These are phyloP conservation scores for Caenorhabditis wallacei DNA, from an alignment of 2,888 invertebrate genomes.

Conservation along the genomic window DNA sequence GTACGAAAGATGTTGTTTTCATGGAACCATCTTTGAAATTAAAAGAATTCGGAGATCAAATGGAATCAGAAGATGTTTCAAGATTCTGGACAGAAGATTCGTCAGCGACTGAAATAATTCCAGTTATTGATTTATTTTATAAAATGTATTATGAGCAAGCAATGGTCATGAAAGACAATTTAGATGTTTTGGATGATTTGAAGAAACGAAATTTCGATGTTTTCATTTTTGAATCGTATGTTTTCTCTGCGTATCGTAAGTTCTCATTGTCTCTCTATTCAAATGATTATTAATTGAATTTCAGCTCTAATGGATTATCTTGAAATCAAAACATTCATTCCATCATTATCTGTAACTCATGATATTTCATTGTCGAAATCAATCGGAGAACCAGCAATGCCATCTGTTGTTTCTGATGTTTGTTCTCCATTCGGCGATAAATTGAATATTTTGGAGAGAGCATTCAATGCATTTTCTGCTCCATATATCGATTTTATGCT, in stretches of 20 bases:
- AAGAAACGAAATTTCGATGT: conserved; percentile 44
- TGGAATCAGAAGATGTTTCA: conserved; percentile 18
- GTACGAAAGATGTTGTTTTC: conserved; percentile 40
- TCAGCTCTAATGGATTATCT: conserved; percentile 47
- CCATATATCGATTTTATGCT: conserved; percentile 8
- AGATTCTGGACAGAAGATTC: conserved; percentile 41
- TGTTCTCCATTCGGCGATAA: conserved; percentile 30
- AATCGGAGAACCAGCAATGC: conserved; percentile 49
- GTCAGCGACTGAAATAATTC: conserved; percentile 16
- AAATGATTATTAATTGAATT: conserved; percentile 7
- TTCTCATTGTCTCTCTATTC: too few species aligned
- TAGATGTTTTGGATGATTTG: conserved; percentile 33
- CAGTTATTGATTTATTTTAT: conserved; percentile 20
- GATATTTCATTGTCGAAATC: conserved; percentile 7
- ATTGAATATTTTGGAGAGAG: conserved; percentile 21
- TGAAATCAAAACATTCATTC: conserved; percentile 35
- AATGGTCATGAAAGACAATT: conserved; percentile 15
- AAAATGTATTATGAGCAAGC: conserved; percentile 27
- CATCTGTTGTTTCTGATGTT: conserved; percentile 32
- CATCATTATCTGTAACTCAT: conserved; percentile 30
- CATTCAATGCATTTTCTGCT: conserved; percentile 23
- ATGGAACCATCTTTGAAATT: conserved; percentile 34
- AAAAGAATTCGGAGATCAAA: conserved; percentile 8
- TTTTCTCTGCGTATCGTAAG: conserved; percentile 35
- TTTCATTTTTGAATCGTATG: conserved; percentile 40